Evolutionary conservation across 2,797 vertebrate species (phyloP).

Genomic region (Halcyon leucocephala): DNA sequence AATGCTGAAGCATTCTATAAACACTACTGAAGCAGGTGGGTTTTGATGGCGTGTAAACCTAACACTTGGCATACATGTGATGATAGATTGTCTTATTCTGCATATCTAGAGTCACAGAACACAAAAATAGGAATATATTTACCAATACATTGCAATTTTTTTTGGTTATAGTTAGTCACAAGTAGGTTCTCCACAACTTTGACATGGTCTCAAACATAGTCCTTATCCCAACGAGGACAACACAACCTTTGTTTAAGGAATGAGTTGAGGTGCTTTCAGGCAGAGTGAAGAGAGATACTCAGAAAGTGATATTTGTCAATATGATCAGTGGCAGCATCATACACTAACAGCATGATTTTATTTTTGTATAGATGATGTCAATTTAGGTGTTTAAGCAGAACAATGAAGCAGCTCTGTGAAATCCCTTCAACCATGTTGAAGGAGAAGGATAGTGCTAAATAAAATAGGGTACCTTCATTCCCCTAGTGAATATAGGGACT

Average conservation of each 20-base stretch:
- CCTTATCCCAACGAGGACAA: background rate
- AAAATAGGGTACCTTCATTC: background rate
- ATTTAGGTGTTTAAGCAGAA: background rate
- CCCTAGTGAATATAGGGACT: background rate
- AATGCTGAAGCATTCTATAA: background rate
- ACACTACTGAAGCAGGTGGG: background rate
- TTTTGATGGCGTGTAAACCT: background rate
- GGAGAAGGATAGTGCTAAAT: background rate
- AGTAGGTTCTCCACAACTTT: background rate
- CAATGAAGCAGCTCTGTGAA: background rate
- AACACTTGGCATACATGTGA: background rate
- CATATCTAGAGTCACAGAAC: background rate
- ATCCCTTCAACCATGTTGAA: background rate
- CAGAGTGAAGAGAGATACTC: background rate
- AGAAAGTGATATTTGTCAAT: background rate
- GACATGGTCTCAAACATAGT: background rate
- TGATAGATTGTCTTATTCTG: background rate
- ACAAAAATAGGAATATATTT: background rate
- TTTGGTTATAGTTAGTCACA: background rate
- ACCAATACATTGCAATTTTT: background rate
- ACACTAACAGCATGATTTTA: background rate
- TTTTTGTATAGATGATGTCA: background rate
- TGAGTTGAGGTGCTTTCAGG: background rate
- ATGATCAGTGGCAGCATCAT: background rate
- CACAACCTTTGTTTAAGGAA: background rate